These are phyloP conservation scores for Thamnaconus septentrionalis DNA, from an alignment of 2,113 vertebrate species.

Conservation along the genomic window DNA sequence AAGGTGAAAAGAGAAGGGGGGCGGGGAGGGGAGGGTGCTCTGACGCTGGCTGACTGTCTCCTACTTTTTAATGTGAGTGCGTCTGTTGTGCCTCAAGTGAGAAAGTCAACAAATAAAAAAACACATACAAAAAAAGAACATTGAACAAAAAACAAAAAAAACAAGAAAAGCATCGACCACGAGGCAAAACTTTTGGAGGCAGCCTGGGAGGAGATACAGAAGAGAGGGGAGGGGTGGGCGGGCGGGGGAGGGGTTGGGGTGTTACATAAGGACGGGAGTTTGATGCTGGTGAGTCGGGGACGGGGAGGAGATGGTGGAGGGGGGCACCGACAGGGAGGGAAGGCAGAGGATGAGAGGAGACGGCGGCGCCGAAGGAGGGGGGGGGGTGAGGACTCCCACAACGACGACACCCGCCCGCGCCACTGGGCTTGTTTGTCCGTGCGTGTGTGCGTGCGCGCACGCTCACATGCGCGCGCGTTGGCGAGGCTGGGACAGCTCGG, in stretches of 20 bases:
- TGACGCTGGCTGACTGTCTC: no score
- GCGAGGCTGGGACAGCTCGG: constrained; percentile 15
- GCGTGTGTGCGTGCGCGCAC: background rate
- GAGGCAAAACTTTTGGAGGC: constrained; percentile 11
- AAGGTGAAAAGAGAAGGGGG: background rate
- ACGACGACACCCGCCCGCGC: constrained; percentile 27
- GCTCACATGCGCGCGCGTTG: constrained; percentile 7
- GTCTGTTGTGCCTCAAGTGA: no score
- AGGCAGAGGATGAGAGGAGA: constrained; percentile 57
- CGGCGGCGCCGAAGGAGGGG: constrained; percentile 10
- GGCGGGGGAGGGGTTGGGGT: constrained; percentile 9
- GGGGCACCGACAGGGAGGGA: constrained; percentile 33
- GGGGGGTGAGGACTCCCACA: constrained; percentile 16
- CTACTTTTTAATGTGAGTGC: no score
- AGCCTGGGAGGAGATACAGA: constrained; percentile 10
- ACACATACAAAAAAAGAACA: no score
- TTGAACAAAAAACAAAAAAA: background rate
- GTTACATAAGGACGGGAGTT: constrained; percentile 46
- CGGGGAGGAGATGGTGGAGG: constrained; percentile 5
- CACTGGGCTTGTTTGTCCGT: background rate
- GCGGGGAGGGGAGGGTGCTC: background rate
- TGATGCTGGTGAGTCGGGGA: constrained; percentile 30
- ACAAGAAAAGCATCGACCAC: background rate
- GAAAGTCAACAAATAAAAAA: no score
- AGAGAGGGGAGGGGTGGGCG: background rate